Percentiles rank a stretch among this genome's conserved stretches.
Evolutionary conservation across 2,888 invertebrate genomes (phyloP).

Genomic region (Cybosia mesomella): DNA sequence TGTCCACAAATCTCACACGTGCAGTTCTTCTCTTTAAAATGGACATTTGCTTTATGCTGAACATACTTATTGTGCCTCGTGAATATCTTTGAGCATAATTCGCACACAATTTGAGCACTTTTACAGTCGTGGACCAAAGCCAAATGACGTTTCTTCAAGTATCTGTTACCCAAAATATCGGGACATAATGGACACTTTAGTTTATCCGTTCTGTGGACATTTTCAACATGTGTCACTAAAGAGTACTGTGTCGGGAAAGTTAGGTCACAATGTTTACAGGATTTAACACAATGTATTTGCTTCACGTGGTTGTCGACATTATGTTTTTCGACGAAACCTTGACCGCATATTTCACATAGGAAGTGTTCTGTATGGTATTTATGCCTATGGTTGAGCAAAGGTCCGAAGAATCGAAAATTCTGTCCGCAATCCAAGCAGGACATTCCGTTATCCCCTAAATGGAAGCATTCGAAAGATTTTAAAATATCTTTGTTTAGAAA

Average conservation of each 20-base stretch:
- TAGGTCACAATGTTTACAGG: constrained; percentile 64
- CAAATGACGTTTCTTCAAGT: constrained; percentile 50
- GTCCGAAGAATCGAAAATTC: constrained; percentile 64
- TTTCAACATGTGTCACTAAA: constrained; percentile 37
- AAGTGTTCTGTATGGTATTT: constrained; percentile 55
- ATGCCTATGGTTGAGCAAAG: constrained; percentile 60
- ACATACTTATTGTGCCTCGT: constrained; percentile 47
- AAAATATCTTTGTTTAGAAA: constrained; percentile 41
- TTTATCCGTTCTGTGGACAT: constrained; percentile 33
- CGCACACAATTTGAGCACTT: constrained; percentile 59
- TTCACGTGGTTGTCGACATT: constrained; percentile 61
- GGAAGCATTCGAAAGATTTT: constrained; percentile 54
- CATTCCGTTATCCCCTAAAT: constrained; percentile 61
- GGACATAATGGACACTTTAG: constrained; percentile 47
- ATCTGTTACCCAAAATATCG: constrained; percentile 39
- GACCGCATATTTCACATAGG: constrained; percentile 68
- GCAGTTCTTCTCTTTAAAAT: constrained; percentile 54
- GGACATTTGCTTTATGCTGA: constrained; percentile 58
- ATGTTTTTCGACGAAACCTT: constrained; percentile 58
- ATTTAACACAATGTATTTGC: constrained; percentile 46
- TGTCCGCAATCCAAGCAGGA: constrained; percentile 63
- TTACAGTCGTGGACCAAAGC: constrained; percentile 53
- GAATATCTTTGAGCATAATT: constrained; percentile 61
- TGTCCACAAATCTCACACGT: constrained; percentile 58
- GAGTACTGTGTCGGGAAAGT: constrained; percentile 37